Evolutionary conservation across 2,797 vertebrate species (phyloP).

Genomic region (Orientallactaga sibirica): DNA sequence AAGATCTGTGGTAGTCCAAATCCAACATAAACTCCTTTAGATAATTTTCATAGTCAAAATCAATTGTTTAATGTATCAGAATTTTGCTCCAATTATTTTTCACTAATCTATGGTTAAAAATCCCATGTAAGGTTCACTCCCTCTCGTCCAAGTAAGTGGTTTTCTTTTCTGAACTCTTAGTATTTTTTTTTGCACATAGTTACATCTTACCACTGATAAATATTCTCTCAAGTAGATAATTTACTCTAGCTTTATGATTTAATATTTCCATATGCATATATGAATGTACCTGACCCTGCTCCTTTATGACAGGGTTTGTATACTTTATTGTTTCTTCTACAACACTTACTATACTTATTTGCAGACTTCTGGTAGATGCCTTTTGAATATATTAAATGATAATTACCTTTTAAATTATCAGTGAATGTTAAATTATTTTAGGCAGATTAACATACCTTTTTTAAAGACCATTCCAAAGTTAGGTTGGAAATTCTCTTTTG

Average conservation of each 20-base stretch:
- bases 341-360: slow-evolving; percentile 44
- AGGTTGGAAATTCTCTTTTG: slow-evolving; percentile 29
- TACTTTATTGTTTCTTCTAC: slow-evolving; percentile 23
- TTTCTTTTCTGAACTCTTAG: slow-evolving; percentile 46
- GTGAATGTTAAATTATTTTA: slow-evolving; percentile 21
- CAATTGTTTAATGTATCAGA: slow-evolving; percentile 53
- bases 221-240: slow-evolving; percentile 60
- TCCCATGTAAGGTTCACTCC: neutral
- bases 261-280: slow-evolving; percentile 10
- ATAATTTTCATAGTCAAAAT: neutral
- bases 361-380: neutral
- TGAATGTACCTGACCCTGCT: neutral
- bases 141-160: neutral
- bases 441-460: slow-evolving; percentile 27
- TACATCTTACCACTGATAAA: slow-evolving; percentile 39
- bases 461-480: slow-evolving; percentile 34
- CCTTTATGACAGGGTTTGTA: neutral
- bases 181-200: neutral
- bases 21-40: neutral
- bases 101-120: slow-evolving; percentile 27
- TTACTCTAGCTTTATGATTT: slow-evolving; percentile 55
- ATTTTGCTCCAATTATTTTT: slow-evolving; percentile 59
- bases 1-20: neutral
- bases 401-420: slow-evolving; percentile 54
- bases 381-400: slow-evolving; percentile 60